Evolutionary conservation across 2,888 invertebrate species (phyloP), one percentile per base, ranked within the genome.

Genomic region (Spilosoma lubricipeda): DNA sequence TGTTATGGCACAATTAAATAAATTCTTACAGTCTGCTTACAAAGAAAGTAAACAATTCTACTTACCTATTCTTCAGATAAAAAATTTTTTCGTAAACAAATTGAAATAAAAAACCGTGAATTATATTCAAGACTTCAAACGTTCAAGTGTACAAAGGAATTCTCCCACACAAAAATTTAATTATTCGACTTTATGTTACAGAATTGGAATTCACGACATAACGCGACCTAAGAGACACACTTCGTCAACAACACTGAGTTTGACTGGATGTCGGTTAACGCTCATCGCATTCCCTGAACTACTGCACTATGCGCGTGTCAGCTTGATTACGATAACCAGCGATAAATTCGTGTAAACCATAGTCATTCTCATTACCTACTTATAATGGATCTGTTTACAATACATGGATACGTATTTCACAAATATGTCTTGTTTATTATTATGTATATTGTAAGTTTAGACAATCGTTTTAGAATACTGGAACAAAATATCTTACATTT

Each of bases 241-340:
- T 71, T 76, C 80, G 52, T 77, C 70, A 78, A 83, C 77, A 81
- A 83, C 80, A 86, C 86, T 87, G 78, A 74, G 66, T 36, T 45
- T 71, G 59, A 63, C 33, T 68, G 64, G 68, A 75, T 69, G 77
- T 77, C 68, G 71, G 70, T 33, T 76, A 69, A 64, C 63, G 69
- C 73, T 70, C 69, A 76, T 70, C 70, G 70, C 39, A 72, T 68
- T 70, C 48, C 36, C 45, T 64, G 66, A 74, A 73, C 70, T 70
- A 80, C 67, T 78, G 77, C 78, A 80, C 72, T 77, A 71, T 52
- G 63, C 33, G 67, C 70, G 78, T 76, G 76, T 73, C 72, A 75
- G 65, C 71, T 33, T 70, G 69, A 70, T 67, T 70, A 70, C 65
- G 74, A 76, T 76, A 63, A 63, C 70, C 68, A 67, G 78, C 66